Evolutionary conservation across 1,140 invertebrate species (phyloP), one percentile per base, ranked within the genome.

Genomic region (Oryzaephilus surinamensis): DNA sequence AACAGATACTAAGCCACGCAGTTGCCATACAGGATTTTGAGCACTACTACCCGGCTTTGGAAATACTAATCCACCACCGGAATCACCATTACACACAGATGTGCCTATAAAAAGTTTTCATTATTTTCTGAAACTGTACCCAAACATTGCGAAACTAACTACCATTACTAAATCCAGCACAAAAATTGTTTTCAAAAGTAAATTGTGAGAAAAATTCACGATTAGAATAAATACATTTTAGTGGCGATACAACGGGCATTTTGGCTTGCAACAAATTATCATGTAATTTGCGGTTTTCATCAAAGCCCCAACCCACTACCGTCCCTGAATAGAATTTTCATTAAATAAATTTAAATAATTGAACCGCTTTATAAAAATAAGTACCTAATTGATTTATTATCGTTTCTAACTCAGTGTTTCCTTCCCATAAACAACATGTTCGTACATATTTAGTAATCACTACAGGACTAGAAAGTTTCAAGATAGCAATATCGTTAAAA

Each of bases 221-320:
- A 21, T 64, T 52, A 2, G 55, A 61, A 24, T 46, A 55, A 6
- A 64, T 50, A 30, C 63, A 65, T 5, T 44, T 51, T 2, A 41
- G 33, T 4, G 51, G 51, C 3, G 52, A 45, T 2, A 59, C 51
- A 0, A 65, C 47, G 0, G 60, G 59, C 55, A 64, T 56, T 21
- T 52, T 11, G 0, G 51, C 42, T 38, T 61, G 46, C 40, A 54
- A 60, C 4, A 68, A 62, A 47, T 64, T 69, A 53, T 67, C 67
- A 3, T 54, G 70, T 12, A 69, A 70, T 6, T 66, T 50, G 3
- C 67, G 66, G 0, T 58, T 55, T 39, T 72, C 67, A 43, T 76
- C 68, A 29, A 65, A 70, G 15, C 76, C 74, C 76, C 77, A 80
- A 0, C 76, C 77, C 2, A 78, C 71, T 1, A 79, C 65, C 5